Evolutionary conservation across 2,888 invertebrate species (phyloP), one percentile per base, ranked within the genome.

Genomic region (Dinocampus coccinellae): DNA sequence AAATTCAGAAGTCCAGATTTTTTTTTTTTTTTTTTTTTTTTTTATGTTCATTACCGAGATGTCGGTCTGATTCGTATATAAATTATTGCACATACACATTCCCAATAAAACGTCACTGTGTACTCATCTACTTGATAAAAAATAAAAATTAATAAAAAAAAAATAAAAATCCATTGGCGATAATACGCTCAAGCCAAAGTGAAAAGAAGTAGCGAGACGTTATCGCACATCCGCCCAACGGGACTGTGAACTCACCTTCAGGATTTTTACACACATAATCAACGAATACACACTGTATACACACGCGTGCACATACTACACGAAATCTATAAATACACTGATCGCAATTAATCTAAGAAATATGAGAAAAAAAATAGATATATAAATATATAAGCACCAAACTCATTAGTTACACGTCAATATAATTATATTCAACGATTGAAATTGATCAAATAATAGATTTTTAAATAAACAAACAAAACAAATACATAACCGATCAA

Each of bases 161-260:
- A 26, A 42, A 66, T 66, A 57, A 57, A 42, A 66, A 66, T 20
- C 57, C 57, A 66, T 57, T 42, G 34, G 16, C 34, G 55, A 66
- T 57, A 53, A 66, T 34, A 57, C 53, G 34, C 13, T n/a, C 22
- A 26, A 16, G 29, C 36, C 24, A 22, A 57, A 66, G 66, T 57
- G 60, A 67, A 52, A 47, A 34, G 34, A 66, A 24, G 26, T 47
- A 20, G 16, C 34, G 61, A 57, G 66, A 72, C 68, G 68, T 72
- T 72, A 69, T 69, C 72, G 58, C 72, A 61, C 64, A 72, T 72
- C 72, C 72, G 72, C 52, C 57, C 65, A 76, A 78, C 76, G 77
- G 76, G 76, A 78, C 78, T 72, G 62, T 73, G 71, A 70, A 72
- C 72, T 72, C 62, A 62, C 62, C 67, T 66, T 67, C n/a, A 55